Base-by-base conservation (phyloP, 92 coral and sea anemone species). In the Zoanthus solanderi region DNA sequence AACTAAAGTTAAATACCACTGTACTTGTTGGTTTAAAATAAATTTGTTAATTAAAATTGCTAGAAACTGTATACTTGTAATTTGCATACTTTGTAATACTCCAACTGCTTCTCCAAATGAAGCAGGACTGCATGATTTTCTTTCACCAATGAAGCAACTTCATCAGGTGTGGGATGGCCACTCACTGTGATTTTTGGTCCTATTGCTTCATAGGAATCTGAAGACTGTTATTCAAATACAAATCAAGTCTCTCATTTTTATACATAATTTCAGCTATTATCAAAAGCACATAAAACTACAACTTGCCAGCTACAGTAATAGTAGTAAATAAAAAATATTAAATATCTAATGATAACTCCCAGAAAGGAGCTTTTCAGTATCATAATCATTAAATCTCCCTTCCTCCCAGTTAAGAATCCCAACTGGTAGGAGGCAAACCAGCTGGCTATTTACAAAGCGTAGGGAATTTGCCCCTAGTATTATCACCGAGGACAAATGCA, bases 21-120 rank as follows among this genome's bases (percentile, higher is more conserved):
- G 13, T 14, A 29, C 78, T 47, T 37, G 30, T 3, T 76, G n/a
- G 0, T 46, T 44, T 5, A 31, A 9, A 46, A 2, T 76, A 29
- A 76, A 7, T 15, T 76, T 31, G 9, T 76, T 6, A 11, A 42
- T 18, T 6, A 50, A 50, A 50, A 7, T 7, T 50, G 1, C 12
- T 11, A 7, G 56, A 50, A 7, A 1, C 56, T 7, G 12, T 50
- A 11, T 7, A 11, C 6, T 50, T 2, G 0, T 11, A 50, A 50
- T 7, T 7, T 63, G 69, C 72, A 44, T 91, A 94, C 99, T 94
- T 97, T 96, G 77, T 95, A 95, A 89, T 95, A 94, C 58, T 92
- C 96, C 74, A 95, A 93, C 86, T 95, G 97, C 11, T 86, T 92
- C 72, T 95, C 96, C 15, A 95, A 85, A 67, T 92, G 96, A 67